Conservation (phyloP, 2,888 invertebrate species). For the Embidobia sp. region DNA sequence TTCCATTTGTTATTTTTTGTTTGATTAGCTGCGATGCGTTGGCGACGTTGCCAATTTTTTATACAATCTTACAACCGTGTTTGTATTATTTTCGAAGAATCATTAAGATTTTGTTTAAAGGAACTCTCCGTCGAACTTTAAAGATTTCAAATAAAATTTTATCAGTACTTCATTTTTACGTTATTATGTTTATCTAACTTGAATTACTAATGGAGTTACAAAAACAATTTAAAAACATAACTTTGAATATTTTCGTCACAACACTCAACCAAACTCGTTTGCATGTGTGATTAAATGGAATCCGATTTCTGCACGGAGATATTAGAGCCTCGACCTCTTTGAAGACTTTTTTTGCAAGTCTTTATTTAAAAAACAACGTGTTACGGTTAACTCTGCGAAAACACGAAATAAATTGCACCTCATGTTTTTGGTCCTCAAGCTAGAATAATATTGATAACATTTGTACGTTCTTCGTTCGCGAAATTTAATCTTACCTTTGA, state of each 20-base stretch:
- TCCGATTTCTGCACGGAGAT: constrained; percentile 2
- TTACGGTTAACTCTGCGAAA: neutral
- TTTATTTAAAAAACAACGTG: constrained; percentile 6
- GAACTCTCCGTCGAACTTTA: too few species aligned
- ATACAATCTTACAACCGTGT: too few species aligned
- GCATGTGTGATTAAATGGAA: constrained; percentile 9
- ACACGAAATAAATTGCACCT: constrained; percentile 26
- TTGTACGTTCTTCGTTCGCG: constrained; percentile 17
- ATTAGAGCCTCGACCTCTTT: neutral
- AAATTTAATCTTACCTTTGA: constrained; percentile 55
- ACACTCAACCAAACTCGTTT: constrained; percentile 6
- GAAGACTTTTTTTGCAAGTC: neutral
- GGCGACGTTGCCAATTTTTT: too few species aligned
- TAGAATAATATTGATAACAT: constrained; percentile 33
- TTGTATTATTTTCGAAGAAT: too few species aligned
- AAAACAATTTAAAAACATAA: too few species aligned
- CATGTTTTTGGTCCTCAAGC: constrained; percentile 33
- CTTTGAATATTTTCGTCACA: neutral
- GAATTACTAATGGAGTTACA: too few species aligned
- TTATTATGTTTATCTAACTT: neutral
- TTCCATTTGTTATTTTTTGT: too few species aligned
- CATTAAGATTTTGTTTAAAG: too few species aligned
- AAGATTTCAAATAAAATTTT: too few species aligned
- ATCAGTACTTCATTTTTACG: too few species aligned
- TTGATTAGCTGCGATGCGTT: too few species aligned